These are phyloP conservation scores for Scytalopus superciliaris DNA, from an alignment of 2,113 vertebrate species.

Conservation along the genomic window DNA sequence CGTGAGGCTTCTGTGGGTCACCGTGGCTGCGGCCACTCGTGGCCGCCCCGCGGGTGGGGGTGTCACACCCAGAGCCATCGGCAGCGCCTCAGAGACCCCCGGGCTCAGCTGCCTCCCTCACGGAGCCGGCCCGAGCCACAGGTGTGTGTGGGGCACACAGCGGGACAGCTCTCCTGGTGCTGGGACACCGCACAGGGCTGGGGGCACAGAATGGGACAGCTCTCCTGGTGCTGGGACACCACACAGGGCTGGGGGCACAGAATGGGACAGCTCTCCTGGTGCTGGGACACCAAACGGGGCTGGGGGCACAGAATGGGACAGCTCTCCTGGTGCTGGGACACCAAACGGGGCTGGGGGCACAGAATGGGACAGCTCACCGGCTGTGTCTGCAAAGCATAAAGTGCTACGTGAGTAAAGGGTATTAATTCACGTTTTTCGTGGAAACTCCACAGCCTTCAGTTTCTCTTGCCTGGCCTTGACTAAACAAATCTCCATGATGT, in stretches of 20 bases:
- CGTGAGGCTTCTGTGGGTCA: too few relatives aligned
- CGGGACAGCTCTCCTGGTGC: background rate
- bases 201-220: background rate
- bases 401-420: background rate
- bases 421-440: background rate
- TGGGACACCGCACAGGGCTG: background rate
- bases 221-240: background rate
- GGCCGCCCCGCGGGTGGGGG: rapidly evolving
- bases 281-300: rapidly evolving
- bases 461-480: background rate
- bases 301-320: background rate
- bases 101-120: background rate
- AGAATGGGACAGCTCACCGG: background rate
- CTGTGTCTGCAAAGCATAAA: background rate
- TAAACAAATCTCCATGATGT: background rate
- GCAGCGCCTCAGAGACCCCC: background rate
- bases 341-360: too few relatives aligned
- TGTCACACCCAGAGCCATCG: background rate
- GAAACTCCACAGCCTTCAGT: background rate
- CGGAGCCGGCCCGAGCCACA: too few relatives aligned
- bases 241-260: rapidly evolving
- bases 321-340: background rate
- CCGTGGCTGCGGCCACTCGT: too few relatives aligned
- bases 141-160: too few relatives aligned
- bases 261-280: background rate